phyloP scores from a whole-genome alignment of 92 coral and sea anemone species.

The Metridium senile region DNA sequence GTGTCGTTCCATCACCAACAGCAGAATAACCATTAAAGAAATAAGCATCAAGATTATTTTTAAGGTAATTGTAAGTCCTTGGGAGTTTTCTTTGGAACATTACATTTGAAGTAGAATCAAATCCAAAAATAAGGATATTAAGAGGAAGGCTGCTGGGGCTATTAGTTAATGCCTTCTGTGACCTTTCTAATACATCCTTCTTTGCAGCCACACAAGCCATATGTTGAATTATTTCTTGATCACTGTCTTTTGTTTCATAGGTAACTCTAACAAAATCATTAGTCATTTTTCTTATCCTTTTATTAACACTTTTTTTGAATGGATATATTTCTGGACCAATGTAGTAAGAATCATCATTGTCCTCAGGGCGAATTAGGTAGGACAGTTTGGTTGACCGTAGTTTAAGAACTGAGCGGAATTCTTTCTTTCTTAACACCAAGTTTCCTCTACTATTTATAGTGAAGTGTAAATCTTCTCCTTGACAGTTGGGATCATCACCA shows the following conservation, averaged over 20 bases:
- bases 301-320: conserved; percentile 32
- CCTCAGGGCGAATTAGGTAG: conserved; percentile 51
- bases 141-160: conserved; percentile 49
- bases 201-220: conserved; percentile 59
- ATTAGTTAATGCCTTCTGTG: neutral
- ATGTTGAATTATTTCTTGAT: conserved; percentile 41
- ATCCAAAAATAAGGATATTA: conserved; percentile 71
- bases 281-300: conserved; percentile 22
- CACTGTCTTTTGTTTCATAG: conserved; percentile 29
- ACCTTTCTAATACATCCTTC: conserved; percentile 23
- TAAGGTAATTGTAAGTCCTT: conserved; percentile 46
- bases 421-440: conserved; percentile 37
- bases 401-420: conserved; percentile 26
- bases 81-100: conserved; percentile 73
- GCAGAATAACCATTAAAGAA: conserved; percentile 74
- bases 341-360: conserved; percentile 56
- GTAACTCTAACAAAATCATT: conserved; percentile 63
- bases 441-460: conserved; percentile 31
- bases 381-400: conserved; percentile 49
- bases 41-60: conserved; percentile 54
- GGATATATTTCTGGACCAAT: conserved; percentile 51
- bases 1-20: conserved; percentile 82
- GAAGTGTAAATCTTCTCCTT: conserved; percentile 53
- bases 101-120: conserved; percentile 80
- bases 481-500: conserved; percentile 53